Evolutionary conservation across 2,113 vertebrate genomes (phyloP).

Genomic region (Sialia sialis): DNA sequence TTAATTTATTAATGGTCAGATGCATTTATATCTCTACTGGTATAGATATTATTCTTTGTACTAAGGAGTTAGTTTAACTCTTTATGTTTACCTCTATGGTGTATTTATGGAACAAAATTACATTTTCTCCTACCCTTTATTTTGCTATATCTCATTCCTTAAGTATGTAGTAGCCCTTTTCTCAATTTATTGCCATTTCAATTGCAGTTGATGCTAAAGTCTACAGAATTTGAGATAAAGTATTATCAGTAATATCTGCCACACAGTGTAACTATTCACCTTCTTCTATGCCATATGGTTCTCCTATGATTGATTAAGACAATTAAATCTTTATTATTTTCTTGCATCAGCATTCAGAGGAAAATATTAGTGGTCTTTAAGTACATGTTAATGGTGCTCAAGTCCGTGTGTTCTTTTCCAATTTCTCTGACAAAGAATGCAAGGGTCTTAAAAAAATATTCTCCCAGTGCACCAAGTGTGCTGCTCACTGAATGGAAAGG

Average conservation of each 20-base stretch:
- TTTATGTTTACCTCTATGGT: background rate
- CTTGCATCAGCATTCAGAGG: background rate
- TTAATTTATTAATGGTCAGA: background rate
- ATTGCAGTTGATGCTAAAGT: background rate
- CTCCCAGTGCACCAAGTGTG: background rate
- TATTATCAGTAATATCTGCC: background rate
- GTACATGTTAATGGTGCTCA: background rate
- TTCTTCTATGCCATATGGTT: background rate
- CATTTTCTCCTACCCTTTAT: background rate
- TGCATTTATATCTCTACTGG: background rate
- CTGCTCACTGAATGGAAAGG: background rate
- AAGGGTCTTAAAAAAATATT: background rate
- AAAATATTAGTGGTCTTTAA: background rate
- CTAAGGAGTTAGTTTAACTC: background rate
- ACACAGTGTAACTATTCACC: background rate
- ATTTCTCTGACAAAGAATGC: background rate
- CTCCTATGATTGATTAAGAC: background rate
- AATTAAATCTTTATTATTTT: background rate
- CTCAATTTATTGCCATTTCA: background rate
- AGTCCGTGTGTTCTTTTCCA: background rate
- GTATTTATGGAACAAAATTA: background rate
- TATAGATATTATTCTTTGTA: background rate
- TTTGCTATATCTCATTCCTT: background rate
- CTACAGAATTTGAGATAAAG: background rate
- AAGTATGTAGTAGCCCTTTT: background rate